phyloP scores from a whole-genome alignment of 2,797 vertebrate genomes.

The Ceyx erithaca region DNA sequence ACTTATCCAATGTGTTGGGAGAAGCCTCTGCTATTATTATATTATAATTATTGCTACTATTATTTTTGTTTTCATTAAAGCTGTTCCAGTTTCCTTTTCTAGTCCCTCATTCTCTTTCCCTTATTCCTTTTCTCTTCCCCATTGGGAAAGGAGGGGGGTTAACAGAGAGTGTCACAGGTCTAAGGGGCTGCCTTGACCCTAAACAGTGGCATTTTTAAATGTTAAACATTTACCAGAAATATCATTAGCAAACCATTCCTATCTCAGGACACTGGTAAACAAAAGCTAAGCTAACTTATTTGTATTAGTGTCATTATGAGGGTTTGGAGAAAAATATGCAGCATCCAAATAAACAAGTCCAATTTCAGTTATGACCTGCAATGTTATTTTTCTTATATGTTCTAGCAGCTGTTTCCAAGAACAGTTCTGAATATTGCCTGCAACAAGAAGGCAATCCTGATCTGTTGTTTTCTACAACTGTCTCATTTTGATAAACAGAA shows the following conservation, averaged over 20 bases:
- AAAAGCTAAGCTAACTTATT: not conserved
- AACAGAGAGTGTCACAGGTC: no score
- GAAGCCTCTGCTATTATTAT: not conserved
- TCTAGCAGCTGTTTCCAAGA: not conserved
- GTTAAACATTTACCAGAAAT: not conserved
- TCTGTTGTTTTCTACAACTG: not conserved
- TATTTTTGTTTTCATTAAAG: no score
- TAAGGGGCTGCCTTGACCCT: no score
- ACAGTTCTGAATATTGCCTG: not conserved
- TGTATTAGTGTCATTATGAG: not conserved
- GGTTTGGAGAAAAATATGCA: not conserved
- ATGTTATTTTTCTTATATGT: not conserved
- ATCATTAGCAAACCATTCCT: not conserved
- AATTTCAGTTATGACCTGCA: not conserved
- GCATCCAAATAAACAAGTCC: not conserved
- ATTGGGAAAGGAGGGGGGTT: no score
- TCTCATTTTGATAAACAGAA: not conserved
- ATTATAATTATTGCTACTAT: no score
- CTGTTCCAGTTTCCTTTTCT: no score
- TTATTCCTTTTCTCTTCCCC: no score
- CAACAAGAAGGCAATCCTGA: not conserved
- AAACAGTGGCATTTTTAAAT: not conserved
- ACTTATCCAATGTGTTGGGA: not conserved
- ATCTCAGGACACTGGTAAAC: not conserved
- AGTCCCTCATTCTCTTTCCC: no score